These are phyloP conservation scores for Tubulanus polymorphus DNA, from an alignment of 2,888 invertebrate species.

Conservation along the genomic window DNA sequence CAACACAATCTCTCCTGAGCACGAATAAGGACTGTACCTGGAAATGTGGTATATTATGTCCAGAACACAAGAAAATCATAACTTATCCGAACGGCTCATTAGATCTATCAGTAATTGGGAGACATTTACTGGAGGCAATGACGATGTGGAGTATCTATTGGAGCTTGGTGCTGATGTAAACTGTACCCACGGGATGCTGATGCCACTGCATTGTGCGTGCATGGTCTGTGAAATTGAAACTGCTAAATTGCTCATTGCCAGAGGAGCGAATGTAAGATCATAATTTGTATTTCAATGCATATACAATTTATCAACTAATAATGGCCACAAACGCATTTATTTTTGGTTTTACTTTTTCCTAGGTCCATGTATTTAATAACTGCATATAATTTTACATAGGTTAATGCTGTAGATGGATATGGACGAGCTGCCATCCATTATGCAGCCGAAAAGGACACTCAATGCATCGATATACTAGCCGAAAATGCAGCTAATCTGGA, in stretches of 20 bases:
- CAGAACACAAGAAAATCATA: slow-evolving; percentile 39
- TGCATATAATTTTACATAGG: slow-evolving; percentile 34
- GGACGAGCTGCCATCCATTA: slow-evolving; percentile 47
- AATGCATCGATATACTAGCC: slow-evolving; percentile 40
- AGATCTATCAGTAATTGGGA: slow-evolving; percentile 45
- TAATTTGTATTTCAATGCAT: no score
- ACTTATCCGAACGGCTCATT: slow-evolving; percentile 46
- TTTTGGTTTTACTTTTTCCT: neutral
- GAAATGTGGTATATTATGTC: slow-evolving; percentile 50
- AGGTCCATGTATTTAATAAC: neutral
- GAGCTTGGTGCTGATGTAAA: slow-evolving; percentile 49
- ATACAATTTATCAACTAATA: no score
- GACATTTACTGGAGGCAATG: slow-evolving; percentile 25
- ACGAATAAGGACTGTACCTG: no score
- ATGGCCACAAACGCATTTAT: no score
- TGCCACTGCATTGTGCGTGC: slow-evolving; percentile 51
- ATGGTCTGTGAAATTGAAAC: slow-evolving; percentile 43
- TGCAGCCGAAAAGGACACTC: slow-evolving; percentile 45
- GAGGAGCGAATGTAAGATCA: slow-evolving; percentile 46
- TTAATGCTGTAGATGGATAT: slow-evolving; percentile 49
- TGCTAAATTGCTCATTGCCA: slow-evolving; percentile 35
- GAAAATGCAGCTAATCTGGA: slow-evolving; percentile 40
- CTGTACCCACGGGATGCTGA: slow-evolving; percentile 44
- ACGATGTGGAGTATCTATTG: slow-evolving; percentile 42
- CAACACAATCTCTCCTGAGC: no score